phyloP scores from a whole-genome alignment of 2,113 vertebrate genomes.

The Phoenicopterus ruber region DNA sequence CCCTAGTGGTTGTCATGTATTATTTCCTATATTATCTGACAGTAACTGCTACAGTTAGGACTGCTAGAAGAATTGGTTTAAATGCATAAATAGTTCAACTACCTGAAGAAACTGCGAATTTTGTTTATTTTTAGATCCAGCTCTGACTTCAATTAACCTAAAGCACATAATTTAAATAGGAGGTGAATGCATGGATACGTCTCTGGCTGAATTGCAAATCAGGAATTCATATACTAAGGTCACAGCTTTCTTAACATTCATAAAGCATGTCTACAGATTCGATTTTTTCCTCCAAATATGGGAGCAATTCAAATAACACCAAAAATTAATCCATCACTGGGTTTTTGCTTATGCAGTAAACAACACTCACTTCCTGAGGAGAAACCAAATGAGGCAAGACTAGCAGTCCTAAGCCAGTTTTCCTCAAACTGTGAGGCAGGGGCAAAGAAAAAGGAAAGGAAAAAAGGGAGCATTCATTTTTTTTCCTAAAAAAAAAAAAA shows the following conservation, averaged over 20 bases:
- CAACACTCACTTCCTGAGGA: neutral
- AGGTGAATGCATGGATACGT: neutral
- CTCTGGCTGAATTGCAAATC: neutral
- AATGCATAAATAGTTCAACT: neutral
- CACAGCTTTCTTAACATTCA: constrained; percentile 26
- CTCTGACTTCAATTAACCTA: constrained; percentile 10
- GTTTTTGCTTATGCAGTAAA: constrained; percentile 2
- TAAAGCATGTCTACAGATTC: neutral
- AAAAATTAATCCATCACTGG: constrained; percentile 6
- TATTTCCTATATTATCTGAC: neutral
- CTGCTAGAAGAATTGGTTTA: neutral
- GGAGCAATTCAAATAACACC: neutral
- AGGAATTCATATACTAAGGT: neutral
- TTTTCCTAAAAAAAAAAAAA: neutral
- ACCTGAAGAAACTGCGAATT: neutral
- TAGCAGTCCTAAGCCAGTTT: neutral
- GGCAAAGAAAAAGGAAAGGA: neutral
- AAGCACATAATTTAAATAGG: neutral
- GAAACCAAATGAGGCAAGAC: neutral
- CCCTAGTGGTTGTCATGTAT: neutral
- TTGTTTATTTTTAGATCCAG: neutral
- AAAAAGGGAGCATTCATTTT: neutral
- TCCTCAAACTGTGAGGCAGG: neutral
- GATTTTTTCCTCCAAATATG: neutral
- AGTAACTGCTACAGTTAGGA: neutral